Conservation (phyloP, 2,797 vertebrate genomes). For the Harpagifer antarcticus region DNA sequence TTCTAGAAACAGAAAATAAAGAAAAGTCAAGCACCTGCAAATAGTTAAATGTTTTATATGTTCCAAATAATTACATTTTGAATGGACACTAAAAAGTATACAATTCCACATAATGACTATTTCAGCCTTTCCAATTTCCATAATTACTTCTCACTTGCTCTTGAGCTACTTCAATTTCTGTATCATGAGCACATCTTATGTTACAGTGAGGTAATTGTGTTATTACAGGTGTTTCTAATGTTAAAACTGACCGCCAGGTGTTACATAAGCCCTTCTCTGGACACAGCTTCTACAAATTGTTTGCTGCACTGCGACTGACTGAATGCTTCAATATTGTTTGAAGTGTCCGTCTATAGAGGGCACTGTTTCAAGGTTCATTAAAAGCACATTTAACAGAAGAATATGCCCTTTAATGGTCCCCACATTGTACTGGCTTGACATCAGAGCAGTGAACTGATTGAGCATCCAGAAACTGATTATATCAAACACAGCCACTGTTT, state of each 20-base stretch:
- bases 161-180: not conserved
- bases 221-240: constrained; percentile 19
- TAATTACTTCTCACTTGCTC: not conserved
- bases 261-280: constrained; percentile 1
- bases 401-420: constrained; percentile 17
- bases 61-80: not conserved
- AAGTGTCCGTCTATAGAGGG: constrained; percentile 67
- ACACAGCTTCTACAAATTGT: not conserved
- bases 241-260: constrained; percentile 13
- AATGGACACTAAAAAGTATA: constrained; percentile 1
- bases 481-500: constrained; percentile 45
- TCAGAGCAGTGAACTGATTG: constrained; percentile 33
- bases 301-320: not conserved
- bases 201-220: constrained; percentile 3
- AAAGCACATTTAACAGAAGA: constrained; percentile 24
- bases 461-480: constrained; percentile 36
- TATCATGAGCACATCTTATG: constrained; percentile 2
- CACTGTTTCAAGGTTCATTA: constrained; percentile 66
- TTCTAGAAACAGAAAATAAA: too few species aligned
- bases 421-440: constrained; percentile 25
- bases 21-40: not conserved
- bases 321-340: not conserved
- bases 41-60: not conserved
- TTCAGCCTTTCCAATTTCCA: not conserved
- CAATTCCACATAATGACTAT: not conserved